These are phyloP conservation scores for Drosophila nannoptera DNA, from an alignment of 1,140 invertebrate species.

Conservation along the genomic window DNA sequence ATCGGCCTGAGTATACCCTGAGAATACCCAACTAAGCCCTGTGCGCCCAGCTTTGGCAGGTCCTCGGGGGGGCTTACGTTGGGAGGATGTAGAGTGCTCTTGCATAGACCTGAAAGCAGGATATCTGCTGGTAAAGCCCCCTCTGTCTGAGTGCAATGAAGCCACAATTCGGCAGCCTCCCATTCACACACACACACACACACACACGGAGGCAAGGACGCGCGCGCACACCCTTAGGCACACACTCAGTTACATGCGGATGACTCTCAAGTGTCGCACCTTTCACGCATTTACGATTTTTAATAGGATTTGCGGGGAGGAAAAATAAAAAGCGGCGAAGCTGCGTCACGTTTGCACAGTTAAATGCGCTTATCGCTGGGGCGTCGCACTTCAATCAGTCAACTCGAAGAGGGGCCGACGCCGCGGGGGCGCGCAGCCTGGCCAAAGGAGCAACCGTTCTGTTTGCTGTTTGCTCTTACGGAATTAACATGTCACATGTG, in stretches of 20 bases:
- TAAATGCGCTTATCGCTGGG: constrained; percentile 65
- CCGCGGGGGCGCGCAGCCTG: background rate
- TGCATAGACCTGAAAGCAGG: background rate
- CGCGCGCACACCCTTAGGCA: constrained; percentile 12
- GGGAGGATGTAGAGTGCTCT: background rate
- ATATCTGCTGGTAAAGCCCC: constrained; percentile 1
- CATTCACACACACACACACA: constrained; percentile 8
- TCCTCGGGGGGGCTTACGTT: too few species aligned
- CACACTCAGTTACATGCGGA: constrained; percentile 26
- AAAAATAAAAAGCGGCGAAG: constrained; percentile 41
- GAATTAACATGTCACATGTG: constrained; percentile 77
- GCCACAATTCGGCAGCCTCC: constrained; percentile 50
- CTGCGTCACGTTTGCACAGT: constrained; percentile 47
- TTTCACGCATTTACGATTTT: constrained; percentile 64
- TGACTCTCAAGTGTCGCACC: constrained; percentile 60
- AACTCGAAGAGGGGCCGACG: background rate
- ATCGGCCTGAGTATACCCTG: too few species aligned
- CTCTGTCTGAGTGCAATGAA: constrained; percentile 42
- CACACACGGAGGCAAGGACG: background rate
- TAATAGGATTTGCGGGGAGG: constrained; percentile 49
- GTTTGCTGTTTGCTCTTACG: constrained; percentile 62
- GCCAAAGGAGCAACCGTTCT: constrained; percentile 11
- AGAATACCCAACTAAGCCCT: too few species aligned
- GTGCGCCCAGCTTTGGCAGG: too few species aligned
- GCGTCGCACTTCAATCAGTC: constrained; percentile 69